Evolutionary conservation across 1,140 invertebrate genomes (phyloP).

Genomic region (Eupristina koningsbergeri): DNA sequence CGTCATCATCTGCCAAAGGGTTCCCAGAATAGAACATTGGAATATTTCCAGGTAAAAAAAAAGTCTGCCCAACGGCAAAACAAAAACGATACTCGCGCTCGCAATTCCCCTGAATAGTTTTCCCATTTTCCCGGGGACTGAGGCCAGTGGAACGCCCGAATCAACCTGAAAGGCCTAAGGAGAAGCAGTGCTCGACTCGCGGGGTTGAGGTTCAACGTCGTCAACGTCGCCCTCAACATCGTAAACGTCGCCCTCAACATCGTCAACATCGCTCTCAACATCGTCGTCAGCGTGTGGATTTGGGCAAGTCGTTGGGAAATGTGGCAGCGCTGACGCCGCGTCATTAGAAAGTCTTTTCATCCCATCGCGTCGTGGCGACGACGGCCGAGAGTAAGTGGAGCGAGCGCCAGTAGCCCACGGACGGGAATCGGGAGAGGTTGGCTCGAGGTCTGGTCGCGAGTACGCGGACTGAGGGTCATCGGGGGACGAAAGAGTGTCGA

Average conservation of each 20-base stretch:
- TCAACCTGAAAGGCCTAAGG: too few relatives aligned
- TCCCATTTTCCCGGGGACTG: neutral
- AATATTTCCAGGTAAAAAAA: neutral
- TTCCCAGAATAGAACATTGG: neutral
- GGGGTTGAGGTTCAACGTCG: too few relatives aligned
- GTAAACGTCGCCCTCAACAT: neutral
- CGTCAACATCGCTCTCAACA: too few relatives aligned
- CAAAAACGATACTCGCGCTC: too few relatives aligned
- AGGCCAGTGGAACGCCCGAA: neutral
- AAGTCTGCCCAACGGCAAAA: too few relatives aligned
- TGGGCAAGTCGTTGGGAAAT: too few relatives aligned
- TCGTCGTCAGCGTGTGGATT: too few relatives aligned
- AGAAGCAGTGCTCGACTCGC: too few relatives aligned
- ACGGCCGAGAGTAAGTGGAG: slow-evolving; percentile 10
- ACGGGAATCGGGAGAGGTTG: slow-evolving; percentile 33
- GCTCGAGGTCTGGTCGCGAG: too few relatives aligned
- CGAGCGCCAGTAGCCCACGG: slow-evolving; percentile 15
- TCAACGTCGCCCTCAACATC: too few relatives aligned
- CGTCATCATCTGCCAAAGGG: neutral
- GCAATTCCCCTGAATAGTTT: neutral
- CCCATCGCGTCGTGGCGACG: neutral
- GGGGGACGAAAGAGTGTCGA: neutral
- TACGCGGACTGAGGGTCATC: neutral
- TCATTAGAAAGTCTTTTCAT: slow-evolving; percentile 11
- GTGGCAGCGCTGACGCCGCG: neutral